These are phyloP conservation scores for Mantis religiosa DNA, from an alignment of 2,888 invertebrate species.

Conservation along the genomic window DNA sequence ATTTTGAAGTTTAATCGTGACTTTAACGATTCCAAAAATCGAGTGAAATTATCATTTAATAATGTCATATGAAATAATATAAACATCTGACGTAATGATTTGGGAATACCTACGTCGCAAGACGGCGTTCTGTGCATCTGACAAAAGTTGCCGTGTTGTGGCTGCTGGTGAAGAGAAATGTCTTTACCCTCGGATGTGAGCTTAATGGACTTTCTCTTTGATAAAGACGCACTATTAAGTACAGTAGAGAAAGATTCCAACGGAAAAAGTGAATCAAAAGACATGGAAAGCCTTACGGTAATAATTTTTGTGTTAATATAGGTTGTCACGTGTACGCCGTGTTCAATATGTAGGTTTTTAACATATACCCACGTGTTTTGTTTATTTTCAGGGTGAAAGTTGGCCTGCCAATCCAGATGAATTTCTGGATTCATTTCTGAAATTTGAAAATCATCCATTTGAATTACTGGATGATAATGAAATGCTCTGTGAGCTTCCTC, in stretches of 20 bases:
- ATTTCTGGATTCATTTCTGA: conserved; percentile 65
- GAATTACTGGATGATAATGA: conserved; percentile 36
- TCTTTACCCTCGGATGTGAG: conserved; percentile 43
- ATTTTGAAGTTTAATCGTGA: neutral
- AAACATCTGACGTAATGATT: neutral
- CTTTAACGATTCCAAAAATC: neutral
- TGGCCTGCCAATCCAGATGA: conserved; percentile 55
- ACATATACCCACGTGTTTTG: neutral
- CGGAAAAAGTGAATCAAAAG: conserved; percentile 31
- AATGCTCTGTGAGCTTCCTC: neutral
- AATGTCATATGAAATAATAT: neutral
- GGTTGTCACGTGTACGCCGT: neutral
- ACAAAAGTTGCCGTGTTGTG: neutral
- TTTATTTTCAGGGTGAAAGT: conserved; percentile 44
- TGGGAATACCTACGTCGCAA: neutral
- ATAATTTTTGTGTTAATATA: neutral
- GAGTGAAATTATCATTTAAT: neutral
- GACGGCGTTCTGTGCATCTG: neutral
- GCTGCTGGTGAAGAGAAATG: conserved; percentile 33
- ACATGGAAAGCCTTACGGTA: conserved; percentile 21
- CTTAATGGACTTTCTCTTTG: conserved; percentile 44
- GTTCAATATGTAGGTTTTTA: neutral
- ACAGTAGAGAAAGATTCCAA: conserved; percentile 37
- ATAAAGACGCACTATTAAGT: conserved; percentile 41
- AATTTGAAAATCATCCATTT: conserved; percentile 57